phyloP scores from a whole-genome alignment of 1,140 invertebrate genomes.

The Adelges cooleyi region DNA sequence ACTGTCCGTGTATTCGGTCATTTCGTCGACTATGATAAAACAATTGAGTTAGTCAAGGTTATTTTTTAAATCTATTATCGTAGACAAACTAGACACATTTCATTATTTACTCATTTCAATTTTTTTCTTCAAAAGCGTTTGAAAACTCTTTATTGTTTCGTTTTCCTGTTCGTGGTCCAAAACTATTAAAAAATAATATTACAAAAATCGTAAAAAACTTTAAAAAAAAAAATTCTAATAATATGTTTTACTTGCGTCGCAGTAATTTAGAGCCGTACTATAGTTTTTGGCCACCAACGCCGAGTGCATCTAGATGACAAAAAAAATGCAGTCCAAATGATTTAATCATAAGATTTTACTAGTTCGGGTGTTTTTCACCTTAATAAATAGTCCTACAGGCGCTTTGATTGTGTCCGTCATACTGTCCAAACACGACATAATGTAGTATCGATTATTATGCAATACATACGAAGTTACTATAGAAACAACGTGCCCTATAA shows the following conservation, averaged over 20 bases:
- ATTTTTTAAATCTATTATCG: too few relatives aligned
- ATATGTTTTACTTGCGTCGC: slow-evolving; percentile 14
- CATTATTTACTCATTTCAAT: background rate
- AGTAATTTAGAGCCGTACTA: background rate
- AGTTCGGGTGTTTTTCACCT: background rate
- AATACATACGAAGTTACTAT: too few relatives aligned
- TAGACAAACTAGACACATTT: too few relatives aligned
- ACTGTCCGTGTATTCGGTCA: too few relatives aligned
- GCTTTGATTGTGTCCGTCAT: background rate
- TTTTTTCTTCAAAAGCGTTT: background rate
- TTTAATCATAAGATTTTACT: background rate
- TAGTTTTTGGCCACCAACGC: slow-evolving; percentile 7
- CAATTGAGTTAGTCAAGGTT: too few relatives aligned
- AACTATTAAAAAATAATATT: background rate
- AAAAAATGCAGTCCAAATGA: too few relatives aligned
- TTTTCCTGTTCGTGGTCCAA: background rate
- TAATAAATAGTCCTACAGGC: slow-evolving; percentile 6
- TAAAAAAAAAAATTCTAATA: too few relatives aligned
- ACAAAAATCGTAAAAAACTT: too few relatives aligned
- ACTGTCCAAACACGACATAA: too few relatives aligned
- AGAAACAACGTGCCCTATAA: too few relatives aligned
- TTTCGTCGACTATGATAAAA: too few relatives aligned
- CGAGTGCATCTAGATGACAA: background rate
- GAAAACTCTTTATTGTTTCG: background rate
- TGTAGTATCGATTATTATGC: too few relatives aligned